Conservation (phyloP, 2,113 vertebrate genomes). For the Hassar affinis region DNA sequence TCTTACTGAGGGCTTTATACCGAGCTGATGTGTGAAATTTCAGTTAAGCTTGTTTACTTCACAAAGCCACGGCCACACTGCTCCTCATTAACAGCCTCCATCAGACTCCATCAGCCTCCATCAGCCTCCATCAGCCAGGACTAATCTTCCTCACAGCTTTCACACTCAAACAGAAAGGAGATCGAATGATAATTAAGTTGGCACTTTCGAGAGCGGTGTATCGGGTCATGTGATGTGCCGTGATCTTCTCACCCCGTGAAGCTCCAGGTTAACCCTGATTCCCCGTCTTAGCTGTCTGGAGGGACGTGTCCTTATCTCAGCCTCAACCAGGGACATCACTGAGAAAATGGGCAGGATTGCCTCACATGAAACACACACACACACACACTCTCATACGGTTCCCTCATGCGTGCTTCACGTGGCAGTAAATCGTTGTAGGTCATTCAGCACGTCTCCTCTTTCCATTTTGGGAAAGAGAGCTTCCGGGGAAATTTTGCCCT, state of each 20-base stretch:
- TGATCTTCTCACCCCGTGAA: constrained; percentile 57
- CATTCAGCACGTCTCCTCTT: constrained; percentile 66
- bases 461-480: constrained; percentile 71
- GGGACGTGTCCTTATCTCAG: constrained; percentile 66
- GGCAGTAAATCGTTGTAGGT: constrained; percentile 70
- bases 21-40: constrained; percentile 26
- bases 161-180: background rate
- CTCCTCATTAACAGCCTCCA: background rate
- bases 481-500: constrained; percentile 77
- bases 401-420: constrained; percentile 51
- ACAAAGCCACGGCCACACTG: background rate
- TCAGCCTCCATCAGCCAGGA: background rate
- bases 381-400: background rate
- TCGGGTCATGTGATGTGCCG: background rate
- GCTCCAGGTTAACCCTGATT: constrained; percentile 71
- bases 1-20: constrained; percentile 39
- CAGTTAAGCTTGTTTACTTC: constrained; percentile 35
- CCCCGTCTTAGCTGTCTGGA: constrained; percentile 57
- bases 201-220: constrained; percentile 57
- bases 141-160: background rate
- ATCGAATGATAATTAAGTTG: constrained; percentile 68
- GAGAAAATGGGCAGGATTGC: constrained; percentile 56
- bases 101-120: background rate
- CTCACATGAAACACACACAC: background rate
- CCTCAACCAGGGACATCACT: constrained; percentile 59